Evolutionary conservation across 2,113 vertebrate species (phyloP).

Genomic region (Solenodon paradoxus): DNA sequence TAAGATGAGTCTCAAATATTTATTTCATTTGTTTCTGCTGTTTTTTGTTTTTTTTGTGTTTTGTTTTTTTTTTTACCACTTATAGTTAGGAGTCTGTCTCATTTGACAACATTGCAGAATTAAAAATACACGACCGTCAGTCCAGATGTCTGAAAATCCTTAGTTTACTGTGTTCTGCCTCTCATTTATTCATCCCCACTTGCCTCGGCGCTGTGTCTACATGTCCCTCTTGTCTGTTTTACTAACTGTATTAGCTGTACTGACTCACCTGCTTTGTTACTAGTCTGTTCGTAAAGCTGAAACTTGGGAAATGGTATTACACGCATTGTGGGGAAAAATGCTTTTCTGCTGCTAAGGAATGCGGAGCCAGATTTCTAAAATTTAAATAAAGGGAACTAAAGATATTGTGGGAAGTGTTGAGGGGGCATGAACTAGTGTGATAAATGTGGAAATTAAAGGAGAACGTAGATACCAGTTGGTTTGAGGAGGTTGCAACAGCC

Average conservation of each 20-base stretch:
- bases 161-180: background rate
- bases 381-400: background rate
- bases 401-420: background rate
- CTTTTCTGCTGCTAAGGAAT: background rate
- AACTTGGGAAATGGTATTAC: background rate
- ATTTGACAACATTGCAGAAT: background rate
- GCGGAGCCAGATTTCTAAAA: background rate
- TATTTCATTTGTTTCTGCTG: no score
- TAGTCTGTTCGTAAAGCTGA: background rate
- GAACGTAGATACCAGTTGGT: background rate
- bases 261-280: background rate
- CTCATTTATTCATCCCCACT: background rate
- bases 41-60: background rate
- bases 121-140: background rate
- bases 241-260: background rate
- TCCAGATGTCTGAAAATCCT: background rate
- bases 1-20: background rate
- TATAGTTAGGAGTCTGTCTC: background rate
- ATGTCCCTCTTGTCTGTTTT: slow-evolving; percentile 11
- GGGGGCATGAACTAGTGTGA: background rate
- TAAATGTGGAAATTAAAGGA: background rate
- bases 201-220: slow-evolving; percentile 19
- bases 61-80: background rate
- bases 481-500: background rate
- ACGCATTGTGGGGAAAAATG: background rate